These are phyloP conservation scores for Alethe diademata DNA, from an alignment of 2,113 vertebrate genomes.

Conservation along the genomic window DNA sequence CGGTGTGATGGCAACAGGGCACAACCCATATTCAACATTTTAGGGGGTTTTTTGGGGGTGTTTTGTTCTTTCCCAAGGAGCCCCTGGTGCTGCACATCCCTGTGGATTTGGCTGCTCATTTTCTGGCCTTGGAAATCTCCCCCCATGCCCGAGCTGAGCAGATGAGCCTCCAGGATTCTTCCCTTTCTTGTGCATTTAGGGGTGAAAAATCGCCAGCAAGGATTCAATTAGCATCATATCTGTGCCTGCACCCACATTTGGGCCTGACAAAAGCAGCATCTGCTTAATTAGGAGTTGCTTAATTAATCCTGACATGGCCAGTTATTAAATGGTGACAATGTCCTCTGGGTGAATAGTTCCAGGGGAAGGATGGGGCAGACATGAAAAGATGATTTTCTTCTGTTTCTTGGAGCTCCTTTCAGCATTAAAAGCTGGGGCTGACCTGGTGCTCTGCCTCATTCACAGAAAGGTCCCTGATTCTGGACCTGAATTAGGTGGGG, in stretches of 20 bases:
- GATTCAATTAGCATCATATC: conserved; percentile 83
- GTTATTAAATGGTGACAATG: conserved; percentile 29
- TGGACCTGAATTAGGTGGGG: neutral
- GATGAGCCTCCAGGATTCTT: conserved; percentile 68
- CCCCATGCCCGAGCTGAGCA: conserved; percentile 53
- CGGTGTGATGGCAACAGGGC: neutral
- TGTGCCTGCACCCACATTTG: conserved; percentile 27
- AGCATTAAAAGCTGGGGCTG: neutral
- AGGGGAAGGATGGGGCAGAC: neutral
- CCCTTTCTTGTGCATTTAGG: conserved; percentile 87
- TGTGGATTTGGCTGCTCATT: conserved; percentile 66
- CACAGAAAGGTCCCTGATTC: neutral
- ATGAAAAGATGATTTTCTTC: neutral
- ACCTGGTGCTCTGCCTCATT: neutral
- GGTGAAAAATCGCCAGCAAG: conserved; percentile 81
- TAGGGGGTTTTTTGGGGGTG: too few relatives aligned
- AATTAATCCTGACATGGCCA: conserved; percentile 80
- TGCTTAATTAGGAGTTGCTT: conserved; percentile 79
- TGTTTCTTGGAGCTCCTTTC: neutral
- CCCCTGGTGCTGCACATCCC: neutral
- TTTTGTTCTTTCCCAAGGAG: neutral
- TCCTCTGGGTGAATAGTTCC: neutral
- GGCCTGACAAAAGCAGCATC: conserved; percentile 71
- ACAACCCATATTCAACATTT: neutral
- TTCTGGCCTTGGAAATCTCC: conserved; percentile 47